phyloP scores from a whole-genome alignment of 2,113 vertebrate species.

The Aphelocoma coerulescens region DNA sequence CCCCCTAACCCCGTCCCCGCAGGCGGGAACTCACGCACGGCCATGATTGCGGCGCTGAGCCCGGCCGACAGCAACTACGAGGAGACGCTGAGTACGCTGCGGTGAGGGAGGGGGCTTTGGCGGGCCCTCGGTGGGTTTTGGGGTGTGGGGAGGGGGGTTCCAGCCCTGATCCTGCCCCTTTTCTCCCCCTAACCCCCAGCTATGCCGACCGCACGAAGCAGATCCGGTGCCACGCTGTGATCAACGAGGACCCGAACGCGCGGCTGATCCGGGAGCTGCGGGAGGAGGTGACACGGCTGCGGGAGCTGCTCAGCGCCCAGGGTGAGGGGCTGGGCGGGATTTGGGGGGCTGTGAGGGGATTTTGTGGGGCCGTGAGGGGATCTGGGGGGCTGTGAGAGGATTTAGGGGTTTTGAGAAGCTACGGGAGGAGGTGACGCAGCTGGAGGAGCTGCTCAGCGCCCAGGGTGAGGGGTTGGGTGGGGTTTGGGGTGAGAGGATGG shows the following conservation, averaged over 20 bases:
- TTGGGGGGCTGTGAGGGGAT: not conserved
- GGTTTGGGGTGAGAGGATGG: not conserved
- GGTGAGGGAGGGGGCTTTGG: not conserved
- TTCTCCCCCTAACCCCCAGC: not conserved
- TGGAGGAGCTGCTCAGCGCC: not conserved
- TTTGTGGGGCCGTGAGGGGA: too few species aligned
- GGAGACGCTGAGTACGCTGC: not conserved
- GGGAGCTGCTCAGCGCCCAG: not conserved
- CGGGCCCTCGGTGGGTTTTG: not conserved
- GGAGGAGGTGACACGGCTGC: not conserved
- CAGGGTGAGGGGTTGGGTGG: not conserved
- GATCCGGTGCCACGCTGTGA: not conserved
- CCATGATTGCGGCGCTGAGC: not conserved
- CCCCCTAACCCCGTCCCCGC: fast-evolving
- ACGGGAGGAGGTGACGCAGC: not conserved
- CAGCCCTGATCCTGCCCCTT: not conserved
- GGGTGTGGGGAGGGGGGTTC: not conserved
- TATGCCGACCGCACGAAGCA: not conserved
- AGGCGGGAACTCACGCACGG: not conserved
- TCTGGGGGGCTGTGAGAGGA: not conserved
- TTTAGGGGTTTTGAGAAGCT: not conserved
- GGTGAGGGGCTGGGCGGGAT: not conserved
- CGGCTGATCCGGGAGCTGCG: not conserved
- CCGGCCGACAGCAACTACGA: not conserved
- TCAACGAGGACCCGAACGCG: not conserved